Base-by-base conservation (phyloP, 2,888 invertebrate genomes). In the Athetis lepigone region DNA sequence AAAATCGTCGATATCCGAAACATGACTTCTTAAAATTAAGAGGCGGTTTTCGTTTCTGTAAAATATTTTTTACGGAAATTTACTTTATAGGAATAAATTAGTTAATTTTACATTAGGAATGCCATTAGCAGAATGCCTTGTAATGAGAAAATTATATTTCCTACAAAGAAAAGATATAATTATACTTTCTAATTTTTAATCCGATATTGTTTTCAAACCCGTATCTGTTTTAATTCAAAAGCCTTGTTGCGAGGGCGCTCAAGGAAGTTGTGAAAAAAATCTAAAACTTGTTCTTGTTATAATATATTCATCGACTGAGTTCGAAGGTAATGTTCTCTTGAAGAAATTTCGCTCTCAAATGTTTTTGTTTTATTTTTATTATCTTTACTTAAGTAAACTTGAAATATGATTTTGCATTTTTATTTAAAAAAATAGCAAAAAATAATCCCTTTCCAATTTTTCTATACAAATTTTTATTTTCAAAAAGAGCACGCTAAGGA, bases 281-380 rank as follows among this genome's bases (percentile, higher is more conserved):
- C 74, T 71, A 70, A 77, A 83, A 75, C 77, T 84, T 65, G 36
- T 58, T 51, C 66, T 42, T 57, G 29, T 58, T 64, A n/a, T 75
- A 75, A 82, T 80, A 67, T 80, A 80, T 83, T 82, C 82, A 81
- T 79, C 70, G 64, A 37, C 45, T 18, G 64, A 69, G 60, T 80
- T 74, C 52, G 67, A 67, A 64, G 57, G 60, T 57, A 68, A 67
- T 56, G 50, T 52, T 49, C 33, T 73, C 23, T 46, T 45, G 21
- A 52, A 45, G 33, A 61, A 63, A 65, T 59, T 60, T 58, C 18
- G n/a, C 11, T 47, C 25, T 40, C 27, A 50, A 66, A 36, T 54
- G 37, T 61, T 60, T 77, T 76, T 52, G 56, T 74, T 70, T 68
- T 57, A 66, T 56, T 73, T 73, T 56, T 73, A 65, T 51, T 29